Percentiles rank a stretch among this genome's conserved stretches.
These are phyloP conservation scores for Lepidurus packardi DNA, from an alignment of 1,140 invertebrate species.

Conservation along the genomic window DNA sequence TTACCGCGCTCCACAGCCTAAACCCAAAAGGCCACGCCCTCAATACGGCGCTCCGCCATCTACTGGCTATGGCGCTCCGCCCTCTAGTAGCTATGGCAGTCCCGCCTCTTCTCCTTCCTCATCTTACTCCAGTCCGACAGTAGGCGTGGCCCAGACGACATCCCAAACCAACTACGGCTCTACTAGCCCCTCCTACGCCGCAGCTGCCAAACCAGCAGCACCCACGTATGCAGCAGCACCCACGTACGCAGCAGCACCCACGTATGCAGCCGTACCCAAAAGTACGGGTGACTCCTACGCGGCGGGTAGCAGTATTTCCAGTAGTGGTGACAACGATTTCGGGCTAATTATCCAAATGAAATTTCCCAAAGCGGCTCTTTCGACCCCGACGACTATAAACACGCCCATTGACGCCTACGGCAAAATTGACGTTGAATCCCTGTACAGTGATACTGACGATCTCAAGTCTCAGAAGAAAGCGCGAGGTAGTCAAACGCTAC, in stretches of 20 bases:
- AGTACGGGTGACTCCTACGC: neutral
- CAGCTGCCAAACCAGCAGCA: neutral
- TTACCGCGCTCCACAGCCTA: neutral
- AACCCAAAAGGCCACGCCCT: neutral
- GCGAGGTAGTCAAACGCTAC: neutral
- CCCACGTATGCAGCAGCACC: neutral
- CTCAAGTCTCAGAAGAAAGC: neutral
- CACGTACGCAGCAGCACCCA: neutral
- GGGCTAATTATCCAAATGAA: neutral
- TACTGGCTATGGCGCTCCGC: neutral
- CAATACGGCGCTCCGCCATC: neutral
- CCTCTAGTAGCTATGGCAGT: neutral
- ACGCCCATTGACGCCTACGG: neutral
- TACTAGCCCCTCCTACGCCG: neutral
- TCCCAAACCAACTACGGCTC: neutral
- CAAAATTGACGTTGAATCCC: neutral
- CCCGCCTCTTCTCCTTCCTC: neutral
- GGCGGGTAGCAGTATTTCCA: neutral
- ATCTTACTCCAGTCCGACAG: neutral
- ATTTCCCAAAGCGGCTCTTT: neutral
- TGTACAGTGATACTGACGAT: slow-evolving; percentile 4
- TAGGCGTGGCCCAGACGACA: neutral
- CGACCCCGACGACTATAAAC: neutral
- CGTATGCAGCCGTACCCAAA: neutral
- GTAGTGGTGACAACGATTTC: neutral